phyloP scores from a whole-genome alignment of 2,113 vertebrate species.

The Anthoscopus minutus region DNA sequence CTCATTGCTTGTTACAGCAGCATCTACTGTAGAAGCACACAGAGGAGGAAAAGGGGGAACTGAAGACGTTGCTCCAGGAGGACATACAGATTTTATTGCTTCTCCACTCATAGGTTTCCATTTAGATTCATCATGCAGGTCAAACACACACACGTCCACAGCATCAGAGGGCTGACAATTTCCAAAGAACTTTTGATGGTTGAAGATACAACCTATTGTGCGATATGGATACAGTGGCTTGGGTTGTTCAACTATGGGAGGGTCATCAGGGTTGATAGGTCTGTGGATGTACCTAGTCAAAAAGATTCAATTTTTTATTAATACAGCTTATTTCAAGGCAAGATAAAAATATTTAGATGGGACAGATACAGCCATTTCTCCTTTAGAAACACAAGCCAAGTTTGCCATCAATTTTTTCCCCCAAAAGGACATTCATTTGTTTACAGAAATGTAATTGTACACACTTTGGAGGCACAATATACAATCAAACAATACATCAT shows the following conservation, averaged over 20 bases:
- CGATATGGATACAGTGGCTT: slow-evolving; percentile 85
- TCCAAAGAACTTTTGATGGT: slow-evolving; percentile 87
- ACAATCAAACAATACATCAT: not conserved
- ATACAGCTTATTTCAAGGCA: not conserved
- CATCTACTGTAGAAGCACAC: slow-evolving; percentile 78
- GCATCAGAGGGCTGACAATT: slow-evolving; percentile 91
- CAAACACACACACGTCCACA: slow-evolving; percentile 87
- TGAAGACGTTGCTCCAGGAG: slow-evolving; percentile 76
- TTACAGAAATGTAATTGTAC: not conserved
- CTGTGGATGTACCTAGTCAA: slow-evolving; percentile 84
- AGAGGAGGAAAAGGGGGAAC: slow-evolving; percentile 85
- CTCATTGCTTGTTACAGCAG: slow-evolving; percentile 83
- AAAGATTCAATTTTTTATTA: not conserved
- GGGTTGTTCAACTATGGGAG: slow-evolving; percentile 80
- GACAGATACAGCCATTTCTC: not conserved
- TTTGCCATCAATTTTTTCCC: not conserved
- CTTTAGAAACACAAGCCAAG: not conserved
- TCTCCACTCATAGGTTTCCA: slow-evolving; percentile 98
- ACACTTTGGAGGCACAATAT: not conserved
- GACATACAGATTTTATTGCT: slow-evolving; percentile 89
- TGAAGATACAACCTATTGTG: slow-evolving; percentile 92
- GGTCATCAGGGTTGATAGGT: slow-evolving; percentile 81
- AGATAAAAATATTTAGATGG: not conserved
- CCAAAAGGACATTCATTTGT: not conserved
- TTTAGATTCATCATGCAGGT: slow-evolving; percentile 85